Base-by-base conservation (phyloP, 2,888 invertebrate genomes). In the Volucella bombylans region DNA sequence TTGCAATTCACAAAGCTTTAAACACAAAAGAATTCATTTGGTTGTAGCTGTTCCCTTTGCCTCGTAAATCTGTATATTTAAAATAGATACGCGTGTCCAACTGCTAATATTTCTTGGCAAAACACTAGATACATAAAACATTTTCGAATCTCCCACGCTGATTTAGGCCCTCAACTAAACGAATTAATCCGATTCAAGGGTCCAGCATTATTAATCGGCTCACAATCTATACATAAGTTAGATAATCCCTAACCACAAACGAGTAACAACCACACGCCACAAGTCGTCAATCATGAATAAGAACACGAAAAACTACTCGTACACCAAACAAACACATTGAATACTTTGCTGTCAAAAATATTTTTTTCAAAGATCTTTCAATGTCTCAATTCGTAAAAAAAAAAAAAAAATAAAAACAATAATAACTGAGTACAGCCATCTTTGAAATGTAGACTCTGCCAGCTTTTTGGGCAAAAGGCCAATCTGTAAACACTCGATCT, bases 211-310 rank as follows among this genome's bases (percentile, higher is more conserved):
- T 31, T 65, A 65, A 65, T 65, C 55, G 39, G 10, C 49, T 74
- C 49, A 57, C 55, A 23, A 57, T 52, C 41, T 41, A 49, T 49
- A 65, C 18, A 18, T 18, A 18, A 49, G 43, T 65, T 57, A 65
- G 57, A 55, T 74, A 74, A 74, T 74, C 65, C 41, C 57, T 47
- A 31, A 65, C 62, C 55, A 52, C 65, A 55, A 74, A 65, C 49
- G 12, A 73, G 18, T 23, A n/a, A 14, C 31, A 41, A 62, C 62
- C 52, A 43, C 73, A 57, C 55, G 65, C 15, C 57, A 65, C 14
- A 14, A 15, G 12, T 10, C n/a, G 38, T 31, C 23, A 54, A 38
- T 18, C 50, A 9, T 9, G 14, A 55, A 31, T n/a, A n/a, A 64
- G 18, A 47, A 68, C 15, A 43, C 62, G 43, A 23, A 49, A 74